Evolutionary conservation across 2,888 invertebrate species (phyloP).

Genomic region (Drosophila yooni): DNA sequence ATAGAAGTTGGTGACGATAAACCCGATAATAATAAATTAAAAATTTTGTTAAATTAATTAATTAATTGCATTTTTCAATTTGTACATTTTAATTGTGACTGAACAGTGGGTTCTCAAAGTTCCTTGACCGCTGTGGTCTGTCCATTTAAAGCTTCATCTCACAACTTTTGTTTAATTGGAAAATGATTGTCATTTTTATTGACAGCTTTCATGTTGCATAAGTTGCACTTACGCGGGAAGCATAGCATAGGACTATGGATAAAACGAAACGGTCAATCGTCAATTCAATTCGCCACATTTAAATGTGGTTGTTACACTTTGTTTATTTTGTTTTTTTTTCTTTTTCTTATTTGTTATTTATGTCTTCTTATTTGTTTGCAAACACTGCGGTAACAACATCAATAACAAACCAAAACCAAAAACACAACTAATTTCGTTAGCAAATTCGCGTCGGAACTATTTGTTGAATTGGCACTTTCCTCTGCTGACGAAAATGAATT

Average conservation of each 20-base stretch:
- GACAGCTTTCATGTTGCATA: slow-evolving; percentile 20
- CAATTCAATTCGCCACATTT: not conserved
- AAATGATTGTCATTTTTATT: slow-evolving; percentile 8
- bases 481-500: slow-evolving; percentile 27
- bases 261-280: slow-evolving; percentile 1
- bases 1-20: not conserved
- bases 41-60: not conserved
- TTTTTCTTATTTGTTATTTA: too few species aligned
- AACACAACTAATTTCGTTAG: slow-evolving; percentile 54
- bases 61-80: not conserved
- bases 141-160: not conserved
- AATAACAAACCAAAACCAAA: slow-evolving; percentile 48
- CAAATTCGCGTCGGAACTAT: slow-evolving; percentile 68
- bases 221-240: slow-evolving; percentile 33
- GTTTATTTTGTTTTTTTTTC: not conserved
- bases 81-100: not conserved
- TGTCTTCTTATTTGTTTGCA: slow-evolving; percentile 31
- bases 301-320: slow-evolving; percentile 8
- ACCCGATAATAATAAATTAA: fast-evolving
- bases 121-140: not conserved
- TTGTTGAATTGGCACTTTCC: slow-evolving; percentile 44
- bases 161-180: slow-evolving; percentile 21
- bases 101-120: not conserved
- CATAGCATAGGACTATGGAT: not conserved
- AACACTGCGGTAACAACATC: slow-evolving; percentile 20